phyloP scores from a whole-genome alignment of 2,113 vertebrate species.

The Sprattus sprattus region DNA sequence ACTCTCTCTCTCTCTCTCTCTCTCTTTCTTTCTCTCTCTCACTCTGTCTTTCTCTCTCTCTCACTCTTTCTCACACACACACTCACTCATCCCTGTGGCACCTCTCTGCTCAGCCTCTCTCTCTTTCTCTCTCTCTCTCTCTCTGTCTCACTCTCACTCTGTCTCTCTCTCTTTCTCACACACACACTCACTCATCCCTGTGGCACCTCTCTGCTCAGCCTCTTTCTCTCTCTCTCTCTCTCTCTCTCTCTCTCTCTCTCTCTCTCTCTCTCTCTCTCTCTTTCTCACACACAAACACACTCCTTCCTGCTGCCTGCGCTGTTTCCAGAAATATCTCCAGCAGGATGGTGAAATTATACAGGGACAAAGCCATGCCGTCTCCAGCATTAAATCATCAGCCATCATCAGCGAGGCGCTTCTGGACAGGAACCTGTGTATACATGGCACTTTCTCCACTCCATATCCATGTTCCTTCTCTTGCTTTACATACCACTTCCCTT shows the following conservation, averaged over 20 bases:
- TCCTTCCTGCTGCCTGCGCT: neutral
- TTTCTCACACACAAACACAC: neutral
- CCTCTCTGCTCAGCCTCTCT: neutral
- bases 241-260: neutral
- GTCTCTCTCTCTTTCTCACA: neutral
- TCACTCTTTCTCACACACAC: too few species aligned
- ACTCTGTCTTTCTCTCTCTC: neutral
- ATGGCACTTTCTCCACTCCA: constrained; percentile 51
- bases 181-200: too few species aligned
- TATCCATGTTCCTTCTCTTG: constrained; percentile 50
- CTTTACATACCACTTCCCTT: constrained; percentile 53
- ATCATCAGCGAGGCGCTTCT: neutral
- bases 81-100: too few species aligned
- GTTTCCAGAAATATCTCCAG: neutral
- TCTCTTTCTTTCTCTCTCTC: neutral
- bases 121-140: neutral
- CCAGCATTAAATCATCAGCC: constrained; percentile 10
- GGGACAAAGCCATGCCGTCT: neutral
- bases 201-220: neutral
- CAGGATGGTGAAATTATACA: neutral
- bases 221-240: neutral
- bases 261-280: neutral
- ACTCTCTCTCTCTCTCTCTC: neutral
- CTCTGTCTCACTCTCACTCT: neutral
- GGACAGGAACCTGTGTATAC: constrained; percentile 11